Evolutionary conservation across 2,888 invertebrate species (phyloP).

Genomic region (Chrysolina americana): DNA sequence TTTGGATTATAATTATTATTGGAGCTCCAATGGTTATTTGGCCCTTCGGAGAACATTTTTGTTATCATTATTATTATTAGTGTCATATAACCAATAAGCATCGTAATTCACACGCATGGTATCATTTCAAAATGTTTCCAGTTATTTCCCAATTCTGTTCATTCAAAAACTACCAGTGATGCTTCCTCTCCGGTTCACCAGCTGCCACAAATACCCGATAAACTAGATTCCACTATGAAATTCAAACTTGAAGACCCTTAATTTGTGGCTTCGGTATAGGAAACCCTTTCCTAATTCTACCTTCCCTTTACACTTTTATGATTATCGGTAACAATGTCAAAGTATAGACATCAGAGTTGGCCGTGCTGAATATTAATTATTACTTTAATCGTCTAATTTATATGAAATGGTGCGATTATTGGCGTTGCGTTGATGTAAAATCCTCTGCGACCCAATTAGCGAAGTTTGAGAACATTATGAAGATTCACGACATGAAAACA

Average conservation of each 20-base stretch:
- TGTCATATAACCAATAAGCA: too few relatives aligned
- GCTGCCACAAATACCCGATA: not conserved
- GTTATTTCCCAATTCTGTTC: not conserved
- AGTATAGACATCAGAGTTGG: not conserved
- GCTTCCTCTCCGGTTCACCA: not conserved
- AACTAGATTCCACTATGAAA: conserved; percentile 4
- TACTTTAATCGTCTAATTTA: conserved; percentile 47
- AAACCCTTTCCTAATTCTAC: conserved; percentile 11
- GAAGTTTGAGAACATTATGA: conserved; percentile 50
- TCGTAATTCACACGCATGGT: too few relatives aligned
- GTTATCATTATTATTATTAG: too few relatives aligned
- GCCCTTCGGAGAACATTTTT: too few relatives aligned
- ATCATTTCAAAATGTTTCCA: not conserved
- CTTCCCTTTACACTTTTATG: conserved; percentile 19
- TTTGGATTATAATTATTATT: too few relatives aligned
- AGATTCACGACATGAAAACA: conserved; percentile 42
- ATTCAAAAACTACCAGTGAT: not conserved
- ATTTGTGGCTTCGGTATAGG: not conserved
- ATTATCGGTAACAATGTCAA: conserved; percentile 37
- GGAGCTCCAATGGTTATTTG: too few relatives aligned
- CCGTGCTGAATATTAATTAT: conserved; percentile 4
- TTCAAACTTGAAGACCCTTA: not conserved
- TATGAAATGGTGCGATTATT: conserved; percentile 47
- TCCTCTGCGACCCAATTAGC: conserved; percentile 54
- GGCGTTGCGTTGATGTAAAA: conserved; percentile 39